Base-by-base conservation (phyloP, 2,888 invertebrate genomes). In the Metopia argyrocephala region DNA sequence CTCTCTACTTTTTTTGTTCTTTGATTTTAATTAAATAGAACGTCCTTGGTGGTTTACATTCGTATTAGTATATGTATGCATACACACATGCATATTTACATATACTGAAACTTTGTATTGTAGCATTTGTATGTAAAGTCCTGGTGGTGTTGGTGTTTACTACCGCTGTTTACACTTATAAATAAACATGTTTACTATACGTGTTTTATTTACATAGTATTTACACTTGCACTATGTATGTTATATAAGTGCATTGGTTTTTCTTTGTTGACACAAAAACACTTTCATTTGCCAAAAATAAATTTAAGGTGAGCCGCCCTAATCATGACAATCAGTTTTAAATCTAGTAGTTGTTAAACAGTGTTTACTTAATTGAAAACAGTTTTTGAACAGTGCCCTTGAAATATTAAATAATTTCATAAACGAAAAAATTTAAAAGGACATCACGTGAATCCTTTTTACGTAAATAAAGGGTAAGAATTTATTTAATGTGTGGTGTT, bases 41-140 rank as follows among this genome's bases (percentile, higher is more conserved):
- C 54, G 78, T 71, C 71, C 78, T 78, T 78, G 78, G 54, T 45
- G 59, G 25, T 20, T 65, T 48, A 18, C 6, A 48, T 62, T 57
- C 48, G 66, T 54, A 20, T 71, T 56, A 15, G 56, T 57, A 27
- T 9, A 31, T 20, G 9, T 56, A 38, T 62, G 5, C 45, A 20
- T 64, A 5, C 25, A 5, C 2, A 21, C 12, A 28, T 18, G 15
- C 12, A 15, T 28, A 15, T 9, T 21, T 66, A n/a, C 2, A 7
- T 38, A 23, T n/a, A n/a, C n/a, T n/a, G n/a, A n/a, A n/a, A n/a
- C n/a, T 31, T 31, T 69, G 15, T 18, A 21, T 62, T n/a, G n/a
- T n/a, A n/a, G 7, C 18, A 12, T 52, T 25, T n/a, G 5, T 20
- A 38, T 31, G 1, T 52, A 12, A 45, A 20, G 3, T 59, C 23